Evolutionary conservation across 2,113 vertebrate genomes (phyloP).

Genomic region (Vanacampus margaritifer): DNA sequence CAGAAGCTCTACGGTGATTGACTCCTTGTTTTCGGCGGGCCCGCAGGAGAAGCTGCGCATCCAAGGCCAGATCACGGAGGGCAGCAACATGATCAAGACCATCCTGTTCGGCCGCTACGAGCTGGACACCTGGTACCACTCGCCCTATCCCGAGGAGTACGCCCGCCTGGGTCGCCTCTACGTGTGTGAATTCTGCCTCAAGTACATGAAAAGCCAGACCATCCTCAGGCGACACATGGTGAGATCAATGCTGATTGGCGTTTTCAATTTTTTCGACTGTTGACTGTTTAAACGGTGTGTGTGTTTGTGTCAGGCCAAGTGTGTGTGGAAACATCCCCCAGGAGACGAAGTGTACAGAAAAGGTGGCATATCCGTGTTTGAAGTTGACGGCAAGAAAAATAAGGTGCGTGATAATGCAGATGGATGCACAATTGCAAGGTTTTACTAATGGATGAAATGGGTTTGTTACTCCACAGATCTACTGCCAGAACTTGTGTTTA

Average conservation of each 20-base stretch:
- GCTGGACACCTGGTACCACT: slow-evolving; percentile 98
- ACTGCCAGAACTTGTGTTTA: slow-evolving; percentile 97
- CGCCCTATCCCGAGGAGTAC: slow-evolving; percentile 97
- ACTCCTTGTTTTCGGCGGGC: neutral
- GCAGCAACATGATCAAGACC: slow-evolving; percentile 98
- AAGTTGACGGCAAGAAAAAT: slow-evolving; percentile 98
- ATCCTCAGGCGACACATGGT: slow-evolving; percentile 97
- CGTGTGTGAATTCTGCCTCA: slow-evolving; percentile 98
- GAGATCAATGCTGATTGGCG: slow-evolving; percentile 25
- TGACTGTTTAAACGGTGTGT: slow-evolving; percentile 7
- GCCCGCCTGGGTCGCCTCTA: slow-evolving; percentile 93
- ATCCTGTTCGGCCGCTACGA: slow-evolving; percentile 97
- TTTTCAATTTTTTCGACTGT: neutral
- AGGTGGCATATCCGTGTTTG: slow-evolving; percentile 93
- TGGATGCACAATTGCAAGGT: too few relatives aligned
- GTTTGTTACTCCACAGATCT: slow-evolving; percentile 76
- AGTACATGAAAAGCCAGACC: slow-evolving; percentile 99
- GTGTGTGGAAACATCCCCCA: slow-evolving; percentile 97
- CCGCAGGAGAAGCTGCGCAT: slow-evolving; percentile 90
- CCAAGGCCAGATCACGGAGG: slow-evolving; percentile 96
- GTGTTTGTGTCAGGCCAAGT: slow-evolving; percentile 82
- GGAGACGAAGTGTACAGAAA: slow-evolving; percentile 98
- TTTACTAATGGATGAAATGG: neutral
- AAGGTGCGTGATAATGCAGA: slow-evolving; percentile 76
- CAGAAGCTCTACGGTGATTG: neutral